Conservation (phyloP, 2,113 vertebrate genomes). For the Perccottus glenii region DNA sequence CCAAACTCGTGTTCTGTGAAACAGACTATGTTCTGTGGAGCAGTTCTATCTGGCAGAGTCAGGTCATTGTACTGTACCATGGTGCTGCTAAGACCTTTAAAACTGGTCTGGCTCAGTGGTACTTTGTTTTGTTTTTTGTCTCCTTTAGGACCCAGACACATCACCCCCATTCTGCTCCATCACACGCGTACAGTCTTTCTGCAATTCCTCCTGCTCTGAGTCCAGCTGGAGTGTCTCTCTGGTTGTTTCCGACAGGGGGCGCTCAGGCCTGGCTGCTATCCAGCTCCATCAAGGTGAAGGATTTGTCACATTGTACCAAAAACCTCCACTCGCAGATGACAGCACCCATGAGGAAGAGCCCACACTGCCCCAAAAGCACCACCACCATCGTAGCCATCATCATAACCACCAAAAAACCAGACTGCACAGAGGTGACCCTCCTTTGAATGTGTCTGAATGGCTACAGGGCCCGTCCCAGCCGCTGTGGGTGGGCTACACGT, state of each 20-base stretch:
- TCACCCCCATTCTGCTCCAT: constrained; percentile 71
- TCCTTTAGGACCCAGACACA: constrained; percentile 66
- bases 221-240: constrained; percentile 74
- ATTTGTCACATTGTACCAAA: constrained; percentile 57
- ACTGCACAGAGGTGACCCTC: constrained; percentile 58
- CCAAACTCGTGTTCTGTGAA: no score
- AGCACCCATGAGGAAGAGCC: no score
- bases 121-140: not conserved
- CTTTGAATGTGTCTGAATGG: constrained; percentile 70
- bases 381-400: not conserved
- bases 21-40: no score
- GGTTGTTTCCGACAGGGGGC: constrained; percentile 72
- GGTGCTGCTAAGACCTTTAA: no score
- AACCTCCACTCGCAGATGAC: constrained; percentile 29
- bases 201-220: constrained; percentile 57
- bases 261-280: constrained; percentile 74
- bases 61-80: no score
- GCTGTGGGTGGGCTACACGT: constrained; percentile 68
- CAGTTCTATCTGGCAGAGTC: no score
- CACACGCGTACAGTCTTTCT: constrained; percentile 51
- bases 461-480: constrained; percentile 38
- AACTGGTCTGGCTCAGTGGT: no score
- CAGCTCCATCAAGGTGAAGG: constrained; percentile 71
- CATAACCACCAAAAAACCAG: constrained; percentile 27
- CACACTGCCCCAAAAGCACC: constrained; percentile 11